These are phyloP conservation scores for Apogon talboti DNA, from an alignment of 2,797 vertebrate genomes.

Conservation along the genomic window DNA sequence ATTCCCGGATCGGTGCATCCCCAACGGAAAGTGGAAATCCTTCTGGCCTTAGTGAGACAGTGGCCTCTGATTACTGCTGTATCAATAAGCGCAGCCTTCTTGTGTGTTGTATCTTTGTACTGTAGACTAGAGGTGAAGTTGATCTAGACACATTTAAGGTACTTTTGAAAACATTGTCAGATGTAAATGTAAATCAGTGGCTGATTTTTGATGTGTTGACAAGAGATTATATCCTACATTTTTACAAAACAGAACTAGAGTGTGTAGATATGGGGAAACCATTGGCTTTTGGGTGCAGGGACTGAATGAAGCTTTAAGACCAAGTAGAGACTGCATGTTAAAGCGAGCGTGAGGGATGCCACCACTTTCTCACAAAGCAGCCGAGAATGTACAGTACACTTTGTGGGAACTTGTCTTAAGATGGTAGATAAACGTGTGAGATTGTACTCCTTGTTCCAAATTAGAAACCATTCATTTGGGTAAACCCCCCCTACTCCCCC, in stretches of 20 bases:
- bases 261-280: conserved; percentile 62
- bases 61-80: conserved; percentile 70
- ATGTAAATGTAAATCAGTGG: conserved; percentile 77
- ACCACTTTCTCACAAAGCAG: conserved; percentile 61
- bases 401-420: conserved; percentile 68
- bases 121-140: conserved; percentile 77
- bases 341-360: conserved; percentile 54
- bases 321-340: conserved; percentile 66
- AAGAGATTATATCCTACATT: conserved; percentile 66
- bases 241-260: conserved; percentile 31
- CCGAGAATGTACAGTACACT: conserved; percentile 76
- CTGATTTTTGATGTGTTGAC: conserved; percentile 72
- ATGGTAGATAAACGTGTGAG: conserved; percentile 74
- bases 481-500: conserved; percentile 24
- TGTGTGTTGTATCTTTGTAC: conserved; percentile 78
- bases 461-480: conserved; percentile 73
- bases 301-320: conserved; percentile 70
- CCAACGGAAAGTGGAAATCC: conserved; percentile 26
- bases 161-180: conserved; percentile 62
- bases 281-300: conserved; percentile 44
- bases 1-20: too few species aligned
- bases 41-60: conserved; percentile 67
- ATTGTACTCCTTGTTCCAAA: conserved; percentile 79
- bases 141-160: conserved; percentile 76
- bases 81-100: conserved; percentile 69